These are phyloP conservation scores for Acrobasis repandana DNA, from an alignment of 2,888 invertebrate species.

Conservation along the genomic window DNA sequence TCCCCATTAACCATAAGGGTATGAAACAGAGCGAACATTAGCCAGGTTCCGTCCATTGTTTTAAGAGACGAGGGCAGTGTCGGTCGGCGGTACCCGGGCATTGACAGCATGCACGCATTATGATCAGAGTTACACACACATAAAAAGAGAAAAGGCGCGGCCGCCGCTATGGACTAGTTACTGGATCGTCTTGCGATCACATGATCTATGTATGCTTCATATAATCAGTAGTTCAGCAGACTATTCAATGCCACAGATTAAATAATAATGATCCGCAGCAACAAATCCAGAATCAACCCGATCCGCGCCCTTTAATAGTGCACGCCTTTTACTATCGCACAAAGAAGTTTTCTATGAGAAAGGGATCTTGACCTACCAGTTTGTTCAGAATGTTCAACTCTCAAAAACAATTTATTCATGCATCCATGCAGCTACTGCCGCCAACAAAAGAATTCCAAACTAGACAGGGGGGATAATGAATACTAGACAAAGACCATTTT, in stretches of 20 bases:
- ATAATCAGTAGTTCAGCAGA: constrained; percentile 27
- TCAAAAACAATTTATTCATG: constrained; percentile 81
- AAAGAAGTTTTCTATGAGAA: constrained; percentile 80
- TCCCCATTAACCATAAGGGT: constrained; percentile 42
- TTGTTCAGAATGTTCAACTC: constrained; percentile 71
- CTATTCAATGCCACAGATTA: constrained; percentile 43
- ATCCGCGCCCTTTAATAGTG: constrained; percentile 74
- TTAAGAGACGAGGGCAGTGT: constrained; percentile 53
- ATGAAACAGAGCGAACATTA: constrained; percentile 49
- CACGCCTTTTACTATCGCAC: constrained; percentile 77
- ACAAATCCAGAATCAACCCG: constrained; percentile 60
- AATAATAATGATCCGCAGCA: constrained; percentile 54
- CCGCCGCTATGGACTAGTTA: constrained; percentile 37
- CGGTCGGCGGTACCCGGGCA: constrained; percentile 50
- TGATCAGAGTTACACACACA: constrained; percentile 56
- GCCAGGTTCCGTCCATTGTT: constrained; percentile 69
- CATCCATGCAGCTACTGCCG: constrained; percentile 73
- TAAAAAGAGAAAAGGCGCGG: constrained; percentile 41
- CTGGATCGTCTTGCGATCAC: constrained; percentile 30
- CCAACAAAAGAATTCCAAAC: constrained; percentile 80
- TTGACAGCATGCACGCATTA: constrained; percentile 69
- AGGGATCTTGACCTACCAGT: constrained; percentile 83
- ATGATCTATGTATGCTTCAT: constrained; percentile 28
- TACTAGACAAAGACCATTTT: constrained; percentile 77
- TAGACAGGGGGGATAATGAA: constrained; percentile 81